A percentile compares a stretch with the other conserved stretches of the same genome.
phyloP scores from a whole-genome alignment of 2,888 invertebrate species.

The Tenthredo livida region DNA sequence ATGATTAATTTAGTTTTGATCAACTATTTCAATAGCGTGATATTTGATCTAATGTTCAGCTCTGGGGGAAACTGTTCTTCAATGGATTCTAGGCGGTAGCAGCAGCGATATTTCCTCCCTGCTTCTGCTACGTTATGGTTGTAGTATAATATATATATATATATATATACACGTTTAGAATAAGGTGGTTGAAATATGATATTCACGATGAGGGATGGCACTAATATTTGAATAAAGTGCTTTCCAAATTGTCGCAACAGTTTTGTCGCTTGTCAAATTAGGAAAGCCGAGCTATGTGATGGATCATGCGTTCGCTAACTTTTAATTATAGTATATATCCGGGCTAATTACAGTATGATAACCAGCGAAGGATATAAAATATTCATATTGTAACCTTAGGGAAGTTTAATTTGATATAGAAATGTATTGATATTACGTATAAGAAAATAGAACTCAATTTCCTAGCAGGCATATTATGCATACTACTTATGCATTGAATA shows the following conservation, averaged over 20 bases:
- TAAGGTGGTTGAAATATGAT: slow-evolving; percentile 21
- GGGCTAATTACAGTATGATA: background rate
- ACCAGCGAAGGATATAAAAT: background rate
- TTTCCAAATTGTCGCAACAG: background rate
- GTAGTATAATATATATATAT: background rate
- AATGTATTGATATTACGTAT: background rate
- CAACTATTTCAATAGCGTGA: slow-evolving; percentile 12
- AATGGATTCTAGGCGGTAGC: background rate
- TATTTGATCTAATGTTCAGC: background rate
- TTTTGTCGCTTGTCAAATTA: slow-evolving; percentile 43
- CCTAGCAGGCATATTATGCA: background rate
- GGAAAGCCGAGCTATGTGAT: background rate
- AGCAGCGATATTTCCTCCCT: background rate
- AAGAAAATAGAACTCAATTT: background rate
- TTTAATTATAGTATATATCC: background rate
- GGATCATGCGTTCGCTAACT: background rate
- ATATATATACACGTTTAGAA: background rate
- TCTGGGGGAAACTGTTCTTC: slow-evolving; percentile 17
- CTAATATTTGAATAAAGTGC: slow-evolving; percentile 32
- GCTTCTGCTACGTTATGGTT: background rate
- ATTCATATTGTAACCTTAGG: background rate
- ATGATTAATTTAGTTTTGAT: slow-evolving; percentile 28
- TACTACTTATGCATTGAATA: background rate
- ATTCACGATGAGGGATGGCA: background rate
- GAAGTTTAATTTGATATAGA: background rate